phyloP scores from a whole-genome alignment of 35 echinoderm and acorn worm species.

The Heliocidaris tuberculata region DNA sequence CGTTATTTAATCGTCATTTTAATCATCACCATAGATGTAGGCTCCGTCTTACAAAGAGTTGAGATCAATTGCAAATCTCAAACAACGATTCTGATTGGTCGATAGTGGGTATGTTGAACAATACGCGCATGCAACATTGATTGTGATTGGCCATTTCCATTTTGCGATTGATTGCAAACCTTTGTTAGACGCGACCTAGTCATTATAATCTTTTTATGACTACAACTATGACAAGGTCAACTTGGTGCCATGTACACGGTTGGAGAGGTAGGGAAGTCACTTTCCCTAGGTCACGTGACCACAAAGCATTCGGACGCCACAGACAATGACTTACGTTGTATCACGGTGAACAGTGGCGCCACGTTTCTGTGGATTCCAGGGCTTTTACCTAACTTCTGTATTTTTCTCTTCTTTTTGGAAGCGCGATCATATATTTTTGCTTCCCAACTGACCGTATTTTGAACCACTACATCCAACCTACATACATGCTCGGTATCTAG shows the following conservation, averaged over 20 bases:
- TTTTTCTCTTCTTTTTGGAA: not conserved
- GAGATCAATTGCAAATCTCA: no score
- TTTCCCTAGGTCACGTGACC: not conserved
- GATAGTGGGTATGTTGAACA: no score
- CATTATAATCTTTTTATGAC: not conserved
- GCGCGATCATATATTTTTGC: not conserved
- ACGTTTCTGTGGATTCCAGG: not conserved
- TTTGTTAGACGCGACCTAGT: no score
- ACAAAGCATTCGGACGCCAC: not conserved
- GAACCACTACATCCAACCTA: not conserved
- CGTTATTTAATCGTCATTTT: no score
- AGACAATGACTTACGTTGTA: not conserved
- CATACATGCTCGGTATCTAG: not conserved
- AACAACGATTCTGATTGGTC: no score
- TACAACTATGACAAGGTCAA: not conserved
- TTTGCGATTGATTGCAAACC: no score
- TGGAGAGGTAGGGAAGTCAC: not conserved
- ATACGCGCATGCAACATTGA: no score
- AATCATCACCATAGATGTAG: no score
- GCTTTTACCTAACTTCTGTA: not conserved
- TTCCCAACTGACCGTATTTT: not conserved
- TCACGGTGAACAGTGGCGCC: not conserved
- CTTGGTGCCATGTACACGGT: not conserved
- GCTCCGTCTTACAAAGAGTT: no score
- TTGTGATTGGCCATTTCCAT: no score